These are phyloP conservation scores for Caenorhabditis tropicalis DNA, from an alignment of 1,140 invertebrate species.

Conservation along the genomic window DNA sequence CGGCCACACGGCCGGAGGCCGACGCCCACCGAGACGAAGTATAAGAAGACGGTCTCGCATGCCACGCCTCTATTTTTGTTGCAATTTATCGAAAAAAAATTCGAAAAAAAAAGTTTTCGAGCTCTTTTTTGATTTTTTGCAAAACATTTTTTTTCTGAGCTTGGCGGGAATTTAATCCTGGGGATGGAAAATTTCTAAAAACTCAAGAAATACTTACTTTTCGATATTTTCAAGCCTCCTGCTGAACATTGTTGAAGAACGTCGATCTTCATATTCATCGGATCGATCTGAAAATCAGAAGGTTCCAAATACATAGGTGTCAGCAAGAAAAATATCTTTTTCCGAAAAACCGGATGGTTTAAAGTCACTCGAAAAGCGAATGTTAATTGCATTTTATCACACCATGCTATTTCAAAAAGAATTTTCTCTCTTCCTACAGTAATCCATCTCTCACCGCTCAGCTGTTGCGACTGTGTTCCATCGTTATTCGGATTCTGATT, in stretches of 20 bases:
- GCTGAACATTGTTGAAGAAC: not conserved
- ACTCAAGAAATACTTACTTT: not conserved
- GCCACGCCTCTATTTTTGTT: no score
- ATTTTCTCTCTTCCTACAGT: not conserved
- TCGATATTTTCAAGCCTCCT: constrained; percentile 54
- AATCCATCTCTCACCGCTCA: constrained; percentile 23
- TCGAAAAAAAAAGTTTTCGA: no score
- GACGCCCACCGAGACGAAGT: no score
- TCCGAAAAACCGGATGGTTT: no score
- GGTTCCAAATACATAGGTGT: no score
- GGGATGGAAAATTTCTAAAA: not conserved
- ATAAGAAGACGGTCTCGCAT: no score
- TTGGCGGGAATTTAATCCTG: no score
- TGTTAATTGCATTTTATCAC: not conserved
- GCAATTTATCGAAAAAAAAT: no score
- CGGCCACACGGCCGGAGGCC: no score
- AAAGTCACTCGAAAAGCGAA: not conserved
- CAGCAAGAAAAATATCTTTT: no score
- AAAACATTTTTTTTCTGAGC: no score
- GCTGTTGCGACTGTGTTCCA: constrained; percentile 32
- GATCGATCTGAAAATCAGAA: constrained; percentile 31
- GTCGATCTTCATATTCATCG: constrained; percentile 19
- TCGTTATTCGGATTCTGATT: not conserved
- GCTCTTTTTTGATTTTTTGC: no score
- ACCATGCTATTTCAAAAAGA: not conserved